These are phyloP conservation scores for Pomatorhinus ruficollis DNA, from an alignment of 2,113 vertebrate genomes.

Conservation along the genomic window DNA sequence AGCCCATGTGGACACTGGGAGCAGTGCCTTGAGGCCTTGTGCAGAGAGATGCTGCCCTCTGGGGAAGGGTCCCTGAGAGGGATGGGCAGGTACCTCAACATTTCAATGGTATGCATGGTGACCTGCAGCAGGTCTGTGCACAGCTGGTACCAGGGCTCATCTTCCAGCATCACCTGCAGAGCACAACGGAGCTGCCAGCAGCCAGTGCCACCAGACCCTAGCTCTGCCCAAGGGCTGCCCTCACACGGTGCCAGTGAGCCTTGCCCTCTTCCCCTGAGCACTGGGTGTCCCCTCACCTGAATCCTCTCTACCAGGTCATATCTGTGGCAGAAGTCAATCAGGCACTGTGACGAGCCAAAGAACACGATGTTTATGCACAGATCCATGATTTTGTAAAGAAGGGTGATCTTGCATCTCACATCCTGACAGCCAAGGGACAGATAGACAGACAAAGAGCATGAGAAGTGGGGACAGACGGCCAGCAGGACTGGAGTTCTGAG, in stretches of 20 bases:
- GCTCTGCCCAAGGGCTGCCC: neutral
- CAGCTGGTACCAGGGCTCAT: neutral
- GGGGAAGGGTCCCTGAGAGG: neutral
- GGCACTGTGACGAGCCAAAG: neutral
- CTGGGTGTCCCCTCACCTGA: neutral
- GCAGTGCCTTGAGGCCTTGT: neutral
- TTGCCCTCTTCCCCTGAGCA: neutral
- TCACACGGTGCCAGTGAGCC: neutral
- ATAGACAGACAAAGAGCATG: neutral
- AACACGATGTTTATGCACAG: neutral
- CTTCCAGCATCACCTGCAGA: neutral
- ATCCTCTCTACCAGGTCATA: neutral
- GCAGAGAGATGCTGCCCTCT: too few relatives aligned
- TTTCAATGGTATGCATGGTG: neutral
- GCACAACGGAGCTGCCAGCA: neutral
- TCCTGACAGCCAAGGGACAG: neutral
- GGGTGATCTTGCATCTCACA: neutral
- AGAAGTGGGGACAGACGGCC: rapidly evolving
- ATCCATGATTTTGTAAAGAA: neutral
- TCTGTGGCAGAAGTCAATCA: neutral
- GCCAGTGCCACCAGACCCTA: neutral
- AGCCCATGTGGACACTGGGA: too few relatives aligned
- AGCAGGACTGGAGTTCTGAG: neutral
- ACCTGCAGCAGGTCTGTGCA: rapidly evolving
- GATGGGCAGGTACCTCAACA: neutral